Percentiles rank a stretch among this genome's conserved stretches.
Conservation (phyloP, 2,113 vertebrate genomes). For the Numida meleagris region DNA sequence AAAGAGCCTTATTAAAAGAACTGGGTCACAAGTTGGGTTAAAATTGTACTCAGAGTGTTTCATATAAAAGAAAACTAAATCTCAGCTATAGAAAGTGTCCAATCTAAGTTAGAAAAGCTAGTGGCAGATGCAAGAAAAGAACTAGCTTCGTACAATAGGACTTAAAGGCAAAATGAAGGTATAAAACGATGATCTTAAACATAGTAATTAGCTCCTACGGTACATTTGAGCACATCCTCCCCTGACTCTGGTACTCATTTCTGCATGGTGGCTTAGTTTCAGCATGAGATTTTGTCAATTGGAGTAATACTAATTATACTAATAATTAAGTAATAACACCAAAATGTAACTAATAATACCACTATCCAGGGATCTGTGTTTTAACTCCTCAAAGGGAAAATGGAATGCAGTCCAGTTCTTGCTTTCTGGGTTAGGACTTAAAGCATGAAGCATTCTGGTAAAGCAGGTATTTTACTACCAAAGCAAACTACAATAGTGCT, state of each 20-base stretch:
- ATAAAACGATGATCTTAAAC: not conserved
- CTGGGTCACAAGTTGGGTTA: not conserved
- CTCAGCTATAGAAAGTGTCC: not conserved
- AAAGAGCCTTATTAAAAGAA: not conserved
- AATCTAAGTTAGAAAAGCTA: not conserved
- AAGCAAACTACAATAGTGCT: not conserved
- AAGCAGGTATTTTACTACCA: not conserved
- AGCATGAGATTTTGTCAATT: not conserved
- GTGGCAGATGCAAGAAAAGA: not conserved
- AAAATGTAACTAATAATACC: too few species aligned
- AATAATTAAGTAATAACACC: too few species aligned
- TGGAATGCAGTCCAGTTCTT: not conserved
- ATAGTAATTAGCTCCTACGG: not conserved
- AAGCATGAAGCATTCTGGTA: not conserved
- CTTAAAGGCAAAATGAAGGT: not conserved
- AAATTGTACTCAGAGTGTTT: not conserved
- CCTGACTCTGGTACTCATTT: not conserved
- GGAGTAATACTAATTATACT: not conserved
- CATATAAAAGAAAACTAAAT: not conserved
- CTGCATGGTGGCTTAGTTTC: not conserved
- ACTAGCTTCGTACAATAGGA: not conserved
- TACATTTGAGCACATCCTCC: not conserved
- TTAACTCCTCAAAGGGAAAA: not conserved
- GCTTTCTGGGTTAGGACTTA: not conserved
- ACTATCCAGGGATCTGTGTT: too few species aligned